Conservation (phyloP, 2,113 vertebrate genomes). For the Calidris pugnax region DNA sequence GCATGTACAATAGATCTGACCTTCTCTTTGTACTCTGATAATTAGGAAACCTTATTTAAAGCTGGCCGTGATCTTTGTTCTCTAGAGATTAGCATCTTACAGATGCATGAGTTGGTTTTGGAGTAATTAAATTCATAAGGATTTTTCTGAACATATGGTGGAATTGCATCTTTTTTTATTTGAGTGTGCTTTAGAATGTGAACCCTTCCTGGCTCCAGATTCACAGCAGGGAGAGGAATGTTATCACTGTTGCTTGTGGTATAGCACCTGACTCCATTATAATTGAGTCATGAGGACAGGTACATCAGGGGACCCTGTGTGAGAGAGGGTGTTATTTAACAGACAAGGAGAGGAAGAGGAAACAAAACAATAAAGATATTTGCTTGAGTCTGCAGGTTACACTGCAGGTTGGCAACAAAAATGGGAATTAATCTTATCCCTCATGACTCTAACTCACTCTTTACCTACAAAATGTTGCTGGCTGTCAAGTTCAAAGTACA, state of each 20-base stretch:
- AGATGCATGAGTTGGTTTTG: not conserved
- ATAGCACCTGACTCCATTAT: too few relatives aligned
- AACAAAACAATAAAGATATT: not conserved
- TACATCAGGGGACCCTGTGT: not conserved
- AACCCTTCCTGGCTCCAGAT: not conserved
- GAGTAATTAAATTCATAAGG: not conserved
- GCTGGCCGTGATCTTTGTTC: not conserved
- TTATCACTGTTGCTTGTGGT: not conserved
- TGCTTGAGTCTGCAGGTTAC: not conserved
- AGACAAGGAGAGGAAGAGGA: not conserved
- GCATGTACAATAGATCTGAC: not conserved
- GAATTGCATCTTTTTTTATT: not conserved
- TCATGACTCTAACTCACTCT: not conserved
- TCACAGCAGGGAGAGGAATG: not conserved
- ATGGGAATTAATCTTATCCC: not conserved
- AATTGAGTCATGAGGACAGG: too few relatives aligned
- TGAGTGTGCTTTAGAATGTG: not conserved
- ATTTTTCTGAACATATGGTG: not conserved
- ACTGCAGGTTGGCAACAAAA: not conserved
- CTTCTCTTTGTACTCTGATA: not conserved
- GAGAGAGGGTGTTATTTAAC: not conserved
- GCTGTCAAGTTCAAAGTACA: not conserved
- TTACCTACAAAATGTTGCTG: not conserved
- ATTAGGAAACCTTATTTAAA: conserved; percentile 19
- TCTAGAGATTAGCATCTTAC: not conserved